Percentiles rank a stretch among this genome's conserved stretches.
phyloP scores from a whole-genome alignment of 1,140 invertebrate species.

The Teleopsis dalmanni region DNA sequence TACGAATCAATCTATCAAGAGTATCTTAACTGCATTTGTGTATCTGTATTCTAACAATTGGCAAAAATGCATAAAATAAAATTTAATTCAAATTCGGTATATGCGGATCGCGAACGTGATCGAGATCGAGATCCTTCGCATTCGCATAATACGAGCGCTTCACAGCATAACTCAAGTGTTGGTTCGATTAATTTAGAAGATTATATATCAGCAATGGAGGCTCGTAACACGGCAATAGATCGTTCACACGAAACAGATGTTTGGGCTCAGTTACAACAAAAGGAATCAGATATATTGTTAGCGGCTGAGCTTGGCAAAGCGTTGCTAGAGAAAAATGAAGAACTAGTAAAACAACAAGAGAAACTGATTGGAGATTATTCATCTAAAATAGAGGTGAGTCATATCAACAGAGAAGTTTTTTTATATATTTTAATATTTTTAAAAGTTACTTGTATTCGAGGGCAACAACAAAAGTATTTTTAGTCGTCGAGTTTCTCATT shows the following conservation, averaged over 20 bases:
- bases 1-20: background rate
- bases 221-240: slow-evolving; percentile 28
- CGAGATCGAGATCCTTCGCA: slow-evolving; percentile 1
- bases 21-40: background rate
- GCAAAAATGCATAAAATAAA: slow-evolving; percentile 35
- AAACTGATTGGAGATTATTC: slow-evolving; percentile 78
- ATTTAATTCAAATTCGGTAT: slow-evolving; percentile 19
- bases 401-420: too few relatives aligned
- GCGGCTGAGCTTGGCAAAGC: slow-evolving; percentile 94
- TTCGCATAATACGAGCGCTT: slow-evolving; percentile 17
- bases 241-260: slow-evolving; percentile 58
- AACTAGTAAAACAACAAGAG: slow-evolving; percentile 80
- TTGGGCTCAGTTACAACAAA: slow-evolving; percentile 77
- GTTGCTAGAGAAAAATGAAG: slow-evolving; percentile 87
- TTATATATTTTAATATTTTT: too few relatives aligned
- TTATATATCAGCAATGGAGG: slow-evolving; percentile 52
- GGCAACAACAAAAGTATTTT: too few relatives aligned
- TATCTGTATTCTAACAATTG: background rate
- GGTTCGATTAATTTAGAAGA: slow-evolving; percentile 48
- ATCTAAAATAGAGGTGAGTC: slow-evolving; percentile 84
- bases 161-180: slow-evolving; percentile 24
- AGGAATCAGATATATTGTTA: slow-evolving; percentile 84
- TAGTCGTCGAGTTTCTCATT: too few relatives aligned
- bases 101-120: background rate
- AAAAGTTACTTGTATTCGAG: too few relatives aligned